A percentile compares a stretch with the other conserved stretches of the same genome.
phyloP scores from a whole-genome alignment of 2,797 vertebrate species.

The Acipenser transmontanus region DNA sequence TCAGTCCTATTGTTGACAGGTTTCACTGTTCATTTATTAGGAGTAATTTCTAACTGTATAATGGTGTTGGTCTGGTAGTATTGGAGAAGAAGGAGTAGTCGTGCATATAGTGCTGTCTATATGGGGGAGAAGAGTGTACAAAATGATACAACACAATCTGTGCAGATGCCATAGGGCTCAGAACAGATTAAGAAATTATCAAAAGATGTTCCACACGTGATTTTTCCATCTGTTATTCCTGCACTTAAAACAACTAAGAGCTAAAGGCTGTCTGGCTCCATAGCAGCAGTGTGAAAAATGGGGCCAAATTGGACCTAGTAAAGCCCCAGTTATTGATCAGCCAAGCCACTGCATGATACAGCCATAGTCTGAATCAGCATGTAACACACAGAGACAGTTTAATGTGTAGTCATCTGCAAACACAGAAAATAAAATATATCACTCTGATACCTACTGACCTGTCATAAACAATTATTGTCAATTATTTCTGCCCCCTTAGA shows the following conservation, averaged over 20 bases:
- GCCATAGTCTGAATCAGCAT: background rate
- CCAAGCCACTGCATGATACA: background rate
- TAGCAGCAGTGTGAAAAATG: background rate
- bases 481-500: too few species aligned
- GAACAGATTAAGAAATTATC: background rate
- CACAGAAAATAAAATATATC: too few species aligned
- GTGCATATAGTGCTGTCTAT: too few species aligned
- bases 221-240: conserved; percentile 6
- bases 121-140: too few species aligned
- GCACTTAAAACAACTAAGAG: background rate
- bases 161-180: background rate
- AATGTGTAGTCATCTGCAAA: background rate
- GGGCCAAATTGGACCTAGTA: background rate
- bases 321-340: background rate
- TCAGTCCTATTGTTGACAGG: too few species aligned
- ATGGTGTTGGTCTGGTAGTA: too few species aligned
- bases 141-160: too few species aligned
- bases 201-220: background rate
- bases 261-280: background rate
- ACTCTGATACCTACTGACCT: too few species aligned
- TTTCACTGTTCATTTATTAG: too few species aligned
- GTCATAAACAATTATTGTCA: too few species aligned
- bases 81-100: too few species aligned
- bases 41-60: too few species aligned
- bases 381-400: background rate